Conservation (phyloP, 2,888 invertebrate species). For the Heliconius cydno region DNA sequence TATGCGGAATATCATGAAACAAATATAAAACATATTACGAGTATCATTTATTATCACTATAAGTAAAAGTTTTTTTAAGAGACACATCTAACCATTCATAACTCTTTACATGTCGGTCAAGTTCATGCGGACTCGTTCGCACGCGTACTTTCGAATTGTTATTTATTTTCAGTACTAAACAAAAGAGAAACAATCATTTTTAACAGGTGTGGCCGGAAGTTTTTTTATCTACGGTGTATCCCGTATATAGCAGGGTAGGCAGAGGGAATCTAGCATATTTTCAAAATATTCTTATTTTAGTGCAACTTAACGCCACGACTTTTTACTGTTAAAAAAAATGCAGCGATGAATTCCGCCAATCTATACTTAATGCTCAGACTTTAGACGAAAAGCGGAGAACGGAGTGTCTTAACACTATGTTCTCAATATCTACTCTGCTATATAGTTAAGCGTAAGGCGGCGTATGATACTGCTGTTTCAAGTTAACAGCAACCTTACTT, state of each 20-base stretch:
- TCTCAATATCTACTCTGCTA: background rate
- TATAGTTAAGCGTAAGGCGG: background rate
- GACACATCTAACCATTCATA: constrained; percentile 43
- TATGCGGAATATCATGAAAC: too few relatives aligned
- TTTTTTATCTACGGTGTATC: background rate
- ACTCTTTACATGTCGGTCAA: constrained; percentile 54
- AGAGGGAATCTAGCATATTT: background rate
- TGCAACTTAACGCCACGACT: background rate
- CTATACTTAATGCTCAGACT: too few relatives aligned
- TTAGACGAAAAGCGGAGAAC: background rate
- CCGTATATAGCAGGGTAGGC: background rate
- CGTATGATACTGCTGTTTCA: background rate
- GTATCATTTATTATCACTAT: background rate
- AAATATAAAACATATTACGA: background rate
- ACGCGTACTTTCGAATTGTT: constrained; percentile 61
- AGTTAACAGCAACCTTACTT: constrained; percentile 46
- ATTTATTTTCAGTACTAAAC: constrained; percentile 50
- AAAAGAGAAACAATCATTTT: constrained; percentile 55
- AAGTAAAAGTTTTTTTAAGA: background rate
- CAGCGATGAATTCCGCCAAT: too few relatives aligned
- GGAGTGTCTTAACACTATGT: background rate
- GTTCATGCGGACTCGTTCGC: constrained; percentile 59
- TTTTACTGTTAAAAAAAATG: background rate
- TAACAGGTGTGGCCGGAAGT: constrained; percentile 20
- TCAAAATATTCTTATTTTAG: background rate